Evolutionary conservation across 2,888 invertebrate species (phyloP).

Genomic region (Lasius fuliginosus): DNA sequence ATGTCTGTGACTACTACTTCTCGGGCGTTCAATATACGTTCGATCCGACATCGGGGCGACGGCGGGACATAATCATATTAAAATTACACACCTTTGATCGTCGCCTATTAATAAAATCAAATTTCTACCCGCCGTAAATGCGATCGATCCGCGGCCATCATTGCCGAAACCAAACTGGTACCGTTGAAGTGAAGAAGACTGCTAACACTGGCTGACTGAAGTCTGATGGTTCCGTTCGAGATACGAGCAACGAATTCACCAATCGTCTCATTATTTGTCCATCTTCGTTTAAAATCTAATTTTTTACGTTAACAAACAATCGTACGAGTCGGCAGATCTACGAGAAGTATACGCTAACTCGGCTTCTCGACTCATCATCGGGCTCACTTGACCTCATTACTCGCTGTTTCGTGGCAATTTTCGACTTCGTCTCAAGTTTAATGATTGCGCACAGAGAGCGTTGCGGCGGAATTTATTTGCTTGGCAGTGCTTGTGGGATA

Average conservation of each 20-base stretch:
- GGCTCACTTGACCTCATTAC: slow-evolving; percentile 39
- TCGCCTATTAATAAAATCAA: slow-evolving; percentile 36
- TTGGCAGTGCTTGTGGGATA: neutral
- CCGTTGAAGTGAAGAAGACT: neutral
- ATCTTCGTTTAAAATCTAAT: neutral
- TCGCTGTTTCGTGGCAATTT: neutral
- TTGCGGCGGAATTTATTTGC: neutral
- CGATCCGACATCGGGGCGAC: neutral
- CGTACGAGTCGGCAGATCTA: neutral
- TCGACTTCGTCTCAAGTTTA: neutral
- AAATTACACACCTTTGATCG: slow-evolving; percentile 15
- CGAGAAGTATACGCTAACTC: neutral
- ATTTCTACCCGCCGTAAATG: slow-evolving; percentile 1
- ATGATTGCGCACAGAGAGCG: too few relatives aligned
- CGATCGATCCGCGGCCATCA: slow-evolving; percentile 3
- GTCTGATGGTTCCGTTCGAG: neutral
- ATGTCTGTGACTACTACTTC: neutral
- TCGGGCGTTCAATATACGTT: neutral
- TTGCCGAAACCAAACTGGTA: neutral
- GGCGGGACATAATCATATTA: slow-evolving; percentile 5
- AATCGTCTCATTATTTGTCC: neutral
- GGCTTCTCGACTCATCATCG: slow-evolving; percentile 26
- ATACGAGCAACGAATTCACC: neutral
- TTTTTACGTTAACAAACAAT: neutral
- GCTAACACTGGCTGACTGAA: neutral